phyloP scores from a whole-genome alignment of 2,888 invertebrate species.

The Hypolimnas misippus region DNA sequence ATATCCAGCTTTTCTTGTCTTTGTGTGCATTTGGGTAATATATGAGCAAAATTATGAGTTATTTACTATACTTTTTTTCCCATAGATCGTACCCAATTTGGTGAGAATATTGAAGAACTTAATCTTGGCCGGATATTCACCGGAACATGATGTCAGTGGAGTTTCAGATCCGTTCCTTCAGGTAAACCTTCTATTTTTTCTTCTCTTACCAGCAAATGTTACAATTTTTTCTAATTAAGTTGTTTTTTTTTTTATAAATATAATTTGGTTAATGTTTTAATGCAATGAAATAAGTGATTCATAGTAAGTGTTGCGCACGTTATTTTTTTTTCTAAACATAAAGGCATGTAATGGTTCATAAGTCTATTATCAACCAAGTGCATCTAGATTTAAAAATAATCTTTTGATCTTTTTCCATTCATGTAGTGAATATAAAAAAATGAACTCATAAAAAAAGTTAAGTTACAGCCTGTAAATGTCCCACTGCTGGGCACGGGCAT shows the following conservation, averaged over 20 bases:
- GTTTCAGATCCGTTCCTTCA: slow-evolving; percentile 99
- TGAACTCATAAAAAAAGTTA: no score
- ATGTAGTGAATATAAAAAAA: no score
- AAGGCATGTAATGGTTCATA: no score
- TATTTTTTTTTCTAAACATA: no score
- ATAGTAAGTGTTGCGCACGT: no score
- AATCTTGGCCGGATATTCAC: slow-evolving; percentile 99
- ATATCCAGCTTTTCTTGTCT: slow-evolving; percentile 32
- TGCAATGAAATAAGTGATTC: background rate
- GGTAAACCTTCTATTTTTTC: slow-evolving; percentile 77
- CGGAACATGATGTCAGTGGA: slow-evolving; percentile 99
- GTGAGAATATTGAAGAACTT: slow-evolving; percentile 99
- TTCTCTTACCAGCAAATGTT: background rate
- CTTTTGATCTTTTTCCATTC: no score
- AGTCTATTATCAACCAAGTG: no score
- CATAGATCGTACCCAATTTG: slow-evolving; percentile 98
- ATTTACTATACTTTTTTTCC: slow-evolving; percentile 16
- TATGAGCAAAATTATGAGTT: background rate
- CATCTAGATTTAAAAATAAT: no score
- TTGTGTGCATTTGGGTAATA: slow-evolving; percentile 49
- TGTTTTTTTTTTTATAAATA: background rate
- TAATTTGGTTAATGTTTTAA: background rate
- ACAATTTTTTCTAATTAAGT: background rate
- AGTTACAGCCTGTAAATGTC: no score
- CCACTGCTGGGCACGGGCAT: no score